phyloP scores from a whole-genome alignment of 2,888 invertebrate species.

The Hemicrepidius hirtus region DNA sequence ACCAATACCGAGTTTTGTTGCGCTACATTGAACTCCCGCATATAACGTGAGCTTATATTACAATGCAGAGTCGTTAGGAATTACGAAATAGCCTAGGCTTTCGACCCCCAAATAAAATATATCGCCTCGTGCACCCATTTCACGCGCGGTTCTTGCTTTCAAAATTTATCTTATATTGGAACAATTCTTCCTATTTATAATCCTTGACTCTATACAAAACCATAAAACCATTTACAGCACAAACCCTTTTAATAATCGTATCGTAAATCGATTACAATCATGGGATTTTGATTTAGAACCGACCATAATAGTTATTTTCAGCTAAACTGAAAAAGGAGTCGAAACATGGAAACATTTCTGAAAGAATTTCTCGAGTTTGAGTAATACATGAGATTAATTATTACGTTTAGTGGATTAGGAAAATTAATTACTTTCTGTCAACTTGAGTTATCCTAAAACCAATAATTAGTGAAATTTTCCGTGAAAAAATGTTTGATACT shows the following conservation, averaged over 20 bases:
- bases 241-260: slow-evolving; percentile 7
- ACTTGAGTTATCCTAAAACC: slow-evolving; percentile 23
- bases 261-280: slow-evolving; percentile 1
- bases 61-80: slow-evolving; percentile 51
- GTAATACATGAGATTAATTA: background rate
- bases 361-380: background rate
- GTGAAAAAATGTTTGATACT: slow-evolving; percentile 20
- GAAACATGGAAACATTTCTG: background rate
- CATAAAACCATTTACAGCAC: slow-evolving; percentile 21
- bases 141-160: slow-evolving; percentile 41
- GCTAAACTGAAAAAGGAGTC: too few relatives aligned
- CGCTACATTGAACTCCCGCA: slow-evolving; percentile 53
- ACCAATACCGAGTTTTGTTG: slow-evolving; percentile 54
- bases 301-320: too few relatives aligned
- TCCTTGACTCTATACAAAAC: background rate
- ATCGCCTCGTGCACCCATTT: slow-evolving; percentile 45
- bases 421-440: slow-evolving; percentile 14
- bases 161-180: slow-evolving; percentile 41
- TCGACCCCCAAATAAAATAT: slow-evolving; percentile 45
- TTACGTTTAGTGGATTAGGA: too few relatives aligned
- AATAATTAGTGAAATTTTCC: slow-evolving; percentile 10
- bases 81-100: slow-evolving; percentile 49
- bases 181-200: slow-evolving; percentile 8
- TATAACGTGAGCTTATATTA: slow-evolving; percentile 42
- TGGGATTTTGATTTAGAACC: background rate